Evolutionary conservation across 2,113 vertebrate genomes (phyloP).

Genomic region (Oncorhynchus keta): DNA sequence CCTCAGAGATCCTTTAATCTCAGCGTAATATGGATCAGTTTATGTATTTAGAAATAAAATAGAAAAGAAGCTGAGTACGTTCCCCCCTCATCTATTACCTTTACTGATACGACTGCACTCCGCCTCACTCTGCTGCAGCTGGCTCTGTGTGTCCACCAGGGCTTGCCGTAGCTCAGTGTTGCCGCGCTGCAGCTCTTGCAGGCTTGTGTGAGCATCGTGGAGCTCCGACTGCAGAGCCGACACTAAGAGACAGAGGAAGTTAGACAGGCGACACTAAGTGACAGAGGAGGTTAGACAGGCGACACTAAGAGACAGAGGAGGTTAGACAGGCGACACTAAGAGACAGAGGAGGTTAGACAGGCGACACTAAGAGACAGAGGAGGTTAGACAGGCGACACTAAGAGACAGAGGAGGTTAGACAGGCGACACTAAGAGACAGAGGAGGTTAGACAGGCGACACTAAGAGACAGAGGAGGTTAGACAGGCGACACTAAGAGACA

Average conservation of each 20-base stretch:
- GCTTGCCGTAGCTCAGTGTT: conserved; percentile 74
- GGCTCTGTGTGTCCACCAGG: conserved; percentile 75
- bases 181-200: conserved; percentile 78
- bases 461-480: no score
- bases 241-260: conserved; percentile 72
- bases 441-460: no score
- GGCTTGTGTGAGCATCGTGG: conserved; percentile 65
- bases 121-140: conserved; percentile 72
- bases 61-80: no score
- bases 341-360: background rate
- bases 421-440: no score
- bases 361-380: no score
- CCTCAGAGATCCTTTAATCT: no score
- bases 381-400: conserved; percentile 34
- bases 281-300: no score
- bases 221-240: conserved; percentile 78
- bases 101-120: conserved; percentile 71
- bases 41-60: no score
- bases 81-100: conserved; percentile 59
- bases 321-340: conserved; percentile 34
- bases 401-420: background rate
- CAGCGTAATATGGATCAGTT: no score
- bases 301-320: no score
- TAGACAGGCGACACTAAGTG: conserved; percentile 44
- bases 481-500: no score